phyloP scores from a whole-genome alignment of 2,113 vertebrate species.

The Malurus cyaneus region DNA sequence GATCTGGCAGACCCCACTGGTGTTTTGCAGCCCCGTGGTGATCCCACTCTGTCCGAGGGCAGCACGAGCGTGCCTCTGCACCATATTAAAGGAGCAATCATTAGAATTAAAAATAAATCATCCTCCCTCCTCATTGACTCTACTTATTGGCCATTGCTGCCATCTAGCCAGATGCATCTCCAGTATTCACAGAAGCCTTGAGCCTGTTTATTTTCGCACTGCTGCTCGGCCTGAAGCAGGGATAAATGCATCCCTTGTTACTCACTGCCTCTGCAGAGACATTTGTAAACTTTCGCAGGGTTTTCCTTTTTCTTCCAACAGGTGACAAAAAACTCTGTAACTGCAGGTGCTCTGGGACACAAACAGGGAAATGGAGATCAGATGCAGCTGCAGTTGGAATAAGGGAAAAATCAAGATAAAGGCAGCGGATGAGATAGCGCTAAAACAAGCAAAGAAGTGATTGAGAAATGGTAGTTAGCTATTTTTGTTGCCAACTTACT shows the following conservation, averaged over 20 bases:
- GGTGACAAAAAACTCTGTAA: not conserved
- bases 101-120: not conserved
- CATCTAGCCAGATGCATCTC: conserved; percentile 43
- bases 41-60: not conserved
- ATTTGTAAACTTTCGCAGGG: conserved; percentile 17
- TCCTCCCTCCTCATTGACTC: not conserved
- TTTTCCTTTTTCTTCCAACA: not conserved
- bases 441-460: not conserved
- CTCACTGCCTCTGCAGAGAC: not conserved
- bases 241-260: conserved; percentile 19
- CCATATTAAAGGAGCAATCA: not conserved
- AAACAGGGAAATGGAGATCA: conserved; percentile 30
- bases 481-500: not conserved
- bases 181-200: not conserved
- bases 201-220: conserved; percentile 26
- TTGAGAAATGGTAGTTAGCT: not conserved
- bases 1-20: not conserved
- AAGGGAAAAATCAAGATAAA: not conserved
- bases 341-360: not conserved
- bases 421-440: not conserved
- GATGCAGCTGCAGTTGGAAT: not conserved
- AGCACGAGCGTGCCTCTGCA: rapidly evolving
- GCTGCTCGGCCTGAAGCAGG: not conserved
- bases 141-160: conserved; percentile 57
- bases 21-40: rapidly evolving